Evolutionary conservation across 2,888 invertebrate species (phyloP).

Genomic region (Tortricodes alternella): DNA sequence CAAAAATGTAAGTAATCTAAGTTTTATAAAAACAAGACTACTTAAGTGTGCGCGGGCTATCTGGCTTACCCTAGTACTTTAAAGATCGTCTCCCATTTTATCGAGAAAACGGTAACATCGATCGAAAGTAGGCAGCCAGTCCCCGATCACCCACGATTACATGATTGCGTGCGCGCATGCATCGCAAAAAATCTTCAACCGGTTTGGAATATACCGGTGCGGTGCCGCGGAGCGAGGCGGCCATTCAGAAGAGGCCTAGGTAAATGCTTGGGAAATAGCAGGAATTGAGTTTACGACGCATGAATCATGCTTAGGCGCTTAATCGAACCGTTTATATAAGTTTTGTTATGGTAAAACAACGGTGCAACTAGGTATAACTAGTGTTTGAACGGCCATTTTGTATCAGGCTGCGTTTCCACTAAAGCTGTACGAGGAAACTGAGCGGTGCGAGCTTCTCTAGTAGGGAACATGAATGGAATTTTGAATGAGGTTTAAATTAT

Average conservation of each 20-base stretch:
- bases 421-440: no score
- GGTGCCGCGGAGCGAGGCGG: conserved; percentile 23
- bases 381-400: no score
- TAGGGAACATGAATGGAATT: no score
- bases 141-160: conserved; percentile 28
- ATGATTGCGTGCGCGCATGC: conserved; percentile 25
- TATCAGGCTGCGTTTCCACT: no score
- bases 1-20: no score
- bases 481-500: no score
- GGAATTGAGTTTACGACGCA: background rate
- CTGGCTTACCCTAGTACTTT: no score
- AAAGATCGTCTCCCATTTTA: background rate
- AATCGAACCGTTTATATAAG: background rate
- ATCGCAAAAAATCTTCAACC: conserved; percentile 32
- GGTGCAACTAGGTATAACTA: no score
- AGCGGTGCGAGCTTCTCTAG: no score
- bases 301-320: background rate
- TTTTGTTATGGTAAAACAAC: no score
- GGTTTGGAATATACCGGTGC: conserved; percentile 30
- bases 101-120: conserved; percentile 26
- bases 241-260: conserved; percentile 23
- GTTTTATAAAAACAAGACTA: no score
- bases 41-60: no score
- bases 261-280: background rate
- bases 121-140: conserved; percentile 28